These are phyloP conservation scores for Falco cherrug DNA, from an alignment of 2,797 vertebrate genomes.

Conservation along the genomic window DNA sequence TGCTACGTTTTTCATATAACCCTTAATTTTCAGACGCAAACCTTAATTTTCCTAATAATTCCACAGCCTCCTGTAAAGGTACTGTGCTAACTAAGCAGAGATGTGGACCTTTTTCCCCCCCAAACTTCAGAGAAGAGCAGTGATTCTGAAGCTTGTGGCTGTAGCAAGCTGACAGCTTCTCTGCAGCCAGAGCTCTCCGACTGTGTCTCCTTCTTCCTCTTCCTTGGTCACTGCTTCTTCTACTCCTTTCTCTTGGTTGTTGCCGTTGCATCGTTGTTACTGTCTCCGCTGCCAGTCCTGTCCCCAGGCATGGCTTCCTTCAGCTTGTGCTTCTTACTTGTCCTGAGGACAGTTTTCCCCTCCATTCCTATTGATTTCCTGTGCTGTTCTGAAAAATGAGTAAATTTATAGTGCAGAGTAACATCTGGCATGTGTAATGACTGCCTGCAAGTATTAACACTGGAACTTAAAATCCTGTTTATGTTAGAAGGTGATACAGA, in stretches of 20 bases:
- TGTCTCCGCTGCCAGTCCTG: neutral
- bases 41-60: no score
- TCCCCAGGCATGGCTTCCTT: neutral
- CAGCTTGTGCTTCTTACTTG: neutral
- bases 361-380: neutral
- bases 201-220: neutral
- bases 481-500: neutral
- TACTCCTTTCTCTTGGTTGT: neutral
- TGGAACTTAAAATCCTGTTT: neutral
- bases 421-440: neutral
- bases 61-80: neutral
- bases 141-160: neutral
- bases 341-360: neutral
- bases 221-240: neutral
- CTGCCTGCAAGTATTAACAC: neutral
- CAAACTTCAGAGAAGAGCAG: neutral
- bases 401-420: neutral
- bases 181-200: neutral
- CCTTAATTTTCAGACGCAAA: no score
- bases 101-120: neutral
- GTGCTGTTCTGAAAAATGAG: neutral
- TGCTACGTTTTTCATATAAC: no score
- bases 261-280: neutral
- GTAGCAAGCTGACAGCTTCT: neutral
- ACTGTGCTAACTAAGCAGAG: neutral